phyloP scores from a whole-genome alignment of 64 coral and sea anemone species.

The Trachythela sp. region DNA sequence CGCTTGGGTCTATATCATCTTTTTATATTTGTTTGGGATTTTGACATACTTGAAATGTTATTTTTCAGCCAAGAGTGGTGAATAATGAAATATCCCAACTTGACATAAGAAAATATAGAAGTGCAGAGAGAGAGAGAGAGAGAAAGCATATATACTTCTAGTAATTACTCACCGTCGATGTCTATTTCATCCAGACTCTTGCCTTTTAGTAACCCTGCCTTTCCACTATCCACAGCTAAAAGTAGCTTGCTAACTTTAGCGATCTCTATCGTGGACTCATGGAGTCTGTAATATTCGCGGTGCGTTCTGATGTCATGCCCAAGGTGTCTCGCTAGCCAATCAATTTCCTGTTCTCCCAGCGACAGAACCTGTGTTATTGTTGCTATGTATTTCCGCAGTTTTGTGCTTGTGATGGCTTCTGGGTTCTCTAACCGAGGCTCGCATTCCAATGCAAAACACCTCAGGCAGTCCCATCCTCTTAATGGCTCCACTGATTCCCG shows the following conservation, averaged over 20 bases:
- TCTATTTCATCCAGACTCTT: neutral
- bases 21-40: too few relatives aligned
- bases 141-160: too few relatives aligned
- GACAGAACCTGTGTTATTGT: neutral
- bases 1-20: too few relatives aligned
- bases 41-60: too few relatives aligned
- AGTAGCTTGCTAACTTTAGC: conserved; percentile 4
- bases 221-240: neutral
- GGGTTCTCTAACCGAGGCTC: neutral
- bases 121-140: too few relatives aligned
- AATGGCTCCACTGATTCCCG: neutral
- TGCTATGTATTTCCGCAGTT: conserved; percentile 18
- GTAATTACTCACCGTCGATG: neutral
- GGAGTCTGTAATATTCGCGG: neutral
- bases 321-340: neutral
- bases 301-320: neutral
- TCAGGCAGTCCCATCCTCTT: neutral
- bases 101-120: too few relatives aligned
- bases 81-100: too few relatives aligned
- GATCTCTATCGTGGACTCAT: neutral
- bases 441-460: neutral
- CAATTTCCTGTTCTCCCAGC: neutral
- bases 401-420: neutral
- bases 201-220: neutral
- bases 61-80: too few relatives aligned